A percentile compares a stretch with the other conserved stretches of the same genome.
Conservation (phyloP, 2,113 vertebrate genomes). For the Seriola dumerili region DNA sequence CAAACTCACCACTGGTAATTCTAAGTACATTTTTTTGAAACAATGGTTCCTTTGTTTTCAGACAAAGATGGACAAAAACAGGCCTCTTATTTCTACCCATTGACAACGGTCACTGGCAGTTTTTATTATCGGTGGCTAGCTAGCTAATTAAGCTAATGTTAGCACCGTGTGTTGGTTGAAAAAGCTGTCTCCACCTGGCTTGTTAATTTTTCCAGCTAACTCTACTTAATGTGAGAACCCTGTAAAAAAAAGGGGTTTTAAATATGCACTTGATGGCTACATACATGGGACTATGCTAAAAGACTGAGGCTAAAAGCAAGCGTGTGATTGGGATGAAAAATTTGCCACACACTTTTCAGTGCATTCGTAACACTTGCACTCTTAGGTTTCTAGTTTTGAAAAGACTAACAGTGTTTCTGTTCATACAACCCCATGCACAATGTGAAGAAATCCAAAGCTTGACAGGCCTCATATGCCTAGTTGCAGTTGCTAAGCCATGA, state of each 20-base stretch:
- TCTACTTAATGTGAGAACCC: not conserved
- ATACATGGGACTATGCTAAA: not conserved
- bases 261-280: not conserved
- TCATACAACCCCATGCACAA: not conserved
- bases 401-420: not conserved
- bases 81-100: not conserved
- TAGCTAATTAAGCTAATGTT: not conserved
- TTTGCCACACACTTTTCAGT: not conserved
- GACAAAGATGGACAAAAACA: too few species aligned
- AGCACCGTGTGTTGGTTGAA: not conserved
- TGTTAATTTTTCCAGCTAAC: not conserved
- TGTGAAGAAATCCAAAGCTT: not conserved
- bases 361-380: not conserved
- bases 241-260: not conserved
- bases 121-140: not conserved
- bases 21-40: too few species aligned
- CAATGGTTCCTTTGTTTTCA: too few species aligned
- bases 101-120: not conserved
- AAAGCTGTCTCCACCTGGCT: not conserved
- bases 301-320: not conserved
- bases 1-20: not conserved
- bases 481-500: not conserved
- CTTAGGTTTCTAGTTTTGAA: not conserved
- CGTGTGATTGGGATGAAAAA: not conserved
- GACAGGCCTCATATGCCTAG: not conserved